Evolutionary conservation across 2,888 invertebrate genomes (phyloP).

Genomic region (Ischnus inquisitorius): DNA sequence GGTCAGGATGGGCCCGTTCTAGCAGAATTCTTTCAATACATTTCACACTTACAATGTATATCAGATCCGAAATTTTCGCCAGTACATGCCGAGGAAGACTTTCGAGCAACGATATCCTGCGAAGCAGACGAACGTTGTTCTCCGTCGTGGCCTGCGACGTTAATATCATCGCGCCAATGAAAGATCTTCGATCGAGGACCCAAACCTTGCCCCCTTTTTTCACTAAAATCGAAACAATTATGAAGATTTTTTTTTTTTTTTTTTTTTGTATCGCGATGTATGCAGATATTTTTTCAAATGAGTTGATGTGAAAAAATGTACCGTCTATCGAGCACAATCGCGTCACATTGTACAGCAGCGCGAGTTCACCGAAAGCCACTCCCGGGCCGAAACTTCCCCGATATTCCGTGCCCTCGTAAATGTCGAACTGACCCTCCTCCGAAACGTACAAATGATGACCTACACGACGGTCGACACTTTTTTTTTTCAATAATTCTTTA

Average conservation of each 20-base stretch:
- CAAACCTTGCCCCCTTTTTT: constrained; percentile 93
- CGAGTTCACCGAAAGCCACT: constrained; percentile 95
- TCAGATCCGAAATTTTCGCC: constrained; percentile 92
- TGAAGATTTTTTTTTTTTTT: too few relatives aligned
- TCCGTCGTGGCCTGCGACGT: constrained; percentile 92
- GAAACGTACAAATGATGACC: constrained; percentile 95
- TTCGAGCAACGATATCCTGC: constrained; percentile 91
- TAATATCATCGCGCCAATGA: constrained; percentile 94
- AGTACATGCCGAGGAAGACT: constrained; percentile 87
- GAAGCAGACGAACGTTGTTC: constrained; percentile 93
- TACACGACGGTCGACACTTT: constrained; percentile 55
- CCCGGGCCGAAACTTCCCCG: constrained; percentile 93
- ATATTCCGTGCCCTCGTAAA: constrained; percentile 91
- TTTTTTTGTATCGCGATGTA: neutral
- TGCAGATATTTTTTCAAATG: neutral
- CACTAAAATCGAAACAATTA: constrained; percentile 86
- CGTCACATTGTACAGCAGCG: constrained; percentile 96
- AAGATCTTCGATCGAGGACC: constrained; percentile 94
- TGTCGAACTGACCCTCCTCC: constrained; percentile 93
- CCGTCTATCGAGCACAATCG: constrained; percentile 94
- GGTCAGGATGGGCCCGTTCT: too few relatives aligned
- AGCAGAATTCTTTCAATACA: too few relatives aligned
- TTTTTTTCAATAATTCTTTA: too few relatives aligned
- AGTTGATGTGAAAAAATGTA: constrained; percentile 82
- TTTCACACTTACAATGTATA: constrained; percentile 90